Evolutionary conservation across 1,140 invertebrate genomes (phyloP).

Genomic region (Hyposmocoma kahamanoa): DNA sequence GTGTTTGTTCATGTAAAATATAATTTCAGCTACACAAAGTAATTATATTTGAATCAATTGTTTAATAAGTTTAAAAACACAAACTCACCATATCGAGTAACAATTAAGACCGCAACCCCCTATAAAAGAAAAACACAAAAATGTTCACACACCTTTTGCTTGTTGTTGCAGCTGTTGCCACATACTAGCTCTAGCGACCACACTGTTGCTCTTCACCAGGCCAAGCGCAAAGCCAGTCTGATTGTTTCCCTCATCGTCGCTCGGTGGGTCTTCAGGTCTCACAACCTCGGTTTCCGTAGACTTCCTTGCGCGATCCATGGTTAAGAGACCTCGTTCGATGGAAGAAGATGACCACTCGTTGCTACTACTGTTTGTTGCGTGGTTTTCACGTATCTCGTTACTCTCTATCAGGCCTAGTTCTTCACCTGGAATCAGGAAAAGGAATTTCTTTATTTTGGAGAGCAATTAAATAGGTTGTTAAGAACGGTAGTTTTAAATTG

Average conservation of each 20-base stretch:
- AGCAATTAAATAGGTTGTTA: too few species aligned
- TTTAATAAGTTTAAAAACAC: too few species aligned
- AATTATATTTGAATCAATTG: too few species aligned
- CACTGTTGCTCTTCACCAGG: constrained; percentile 75
- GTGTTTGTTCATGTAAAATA: too few species aligned
- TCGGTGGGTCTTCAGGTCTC: constrained; percentile 31
- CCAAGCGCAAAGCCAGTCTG: constrained; percentile 48
- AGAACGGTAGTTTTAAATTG: too few species aligned
- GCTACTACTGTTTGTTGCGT: constrained; percentile 50
- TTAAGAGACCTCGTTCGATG: constrained; percentile 45
- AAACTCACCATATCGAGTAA: too few species aligned
- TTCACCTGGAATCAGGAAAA: constrained; percentile 47
- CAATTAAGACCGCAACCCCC: too few species aligned
- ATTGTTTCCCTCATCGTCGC: constrained; percentile 48
- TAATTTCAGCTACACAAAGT: too few species aligned
- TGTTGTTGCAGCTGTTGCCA: constrained; percentile 78
- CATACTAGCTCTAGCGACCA: constrained; percentile 76
- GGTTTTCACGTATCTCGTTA: constrained; percentile 58
- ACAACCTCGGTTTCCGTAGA: constrained; percentile 46
- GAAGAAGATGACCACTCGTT: constrained; percentile 58
- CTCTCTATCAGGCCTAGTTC: constrained; percentile 61
- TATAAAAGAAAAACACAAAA: too few species aligned
- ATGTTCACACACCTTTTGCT: constrained; percentile 50
- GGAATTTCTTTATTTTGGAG: too few species aligned
- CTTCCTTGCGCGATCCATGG: constrained; percentile 55